phyloP scores from a whole-genome alignment of 2,888 invertebrate genomes.

The Clivina fossor region DNA sequence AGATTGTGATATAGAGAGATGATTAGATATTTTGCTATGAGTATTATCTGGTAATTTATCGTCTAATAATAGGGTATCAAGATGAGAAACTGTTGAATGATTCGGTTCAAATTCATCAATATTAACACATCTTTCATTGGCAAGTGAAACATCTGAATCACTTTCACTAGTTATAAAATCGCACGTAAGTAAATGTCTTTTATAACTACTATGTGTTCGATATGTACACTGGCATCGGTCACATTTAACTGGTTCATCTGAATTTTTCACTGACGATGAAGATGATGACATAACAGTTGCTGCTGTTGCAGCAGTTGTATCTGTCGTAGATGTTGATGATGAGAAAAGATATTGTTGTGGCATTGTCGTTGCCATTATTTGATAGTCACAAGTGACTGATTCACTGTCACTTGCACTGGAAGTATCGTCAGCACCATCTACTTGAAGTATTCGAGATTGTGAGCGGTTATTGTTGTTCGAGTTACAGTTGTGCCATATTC shows the following conservation, averaged over 20 bases:
- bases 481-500: slow-evolving; percentile 49
- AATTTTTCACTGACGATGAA: slow-evolving; percentile 53
- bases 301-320: too few relatives aligned
- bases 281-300: slow-evolving; percentile 37
- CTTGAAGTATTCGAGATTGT: slow-evolving; percentile 57
- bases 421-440: slow-evolving; percentile 59
- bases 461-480: too few relatives aligned
- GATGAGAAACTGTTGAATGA: too few relatives aligned
- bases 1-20: too few relatives aligned
- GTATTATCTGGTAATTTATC: too few relatives aligned
- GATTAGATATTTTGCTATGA: too few relatives aligned
- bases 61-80: too few relatives aligned
- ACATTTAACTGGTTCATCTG: slow-evolving; percentile 80
- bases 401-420: slow-evolving; percentile 56
- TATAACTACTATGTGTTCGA: slow-evolving; percentile 78
- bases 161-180: slow-evolving; percentile 82
- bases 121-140: slow-evolving; percentile 6
- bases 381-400: too few relatives aligned
- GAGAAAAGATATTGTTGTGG: slow-evolving; percentile 70
- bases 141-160: slow-evolving; percentile 68
- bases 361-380: slow-evolving; percentile 51
- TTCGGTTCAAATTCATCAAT: neutral
- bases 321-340: too few relatives aligned
- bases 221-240: slow-evolving; percentile 86
- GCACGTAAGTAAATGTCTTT: slow-evolving; percentile 75